Evolutionary conservation across 2,113 vertebrate genomes (phyloP).

Genomic region (Aepyceros melampus): DNA sequence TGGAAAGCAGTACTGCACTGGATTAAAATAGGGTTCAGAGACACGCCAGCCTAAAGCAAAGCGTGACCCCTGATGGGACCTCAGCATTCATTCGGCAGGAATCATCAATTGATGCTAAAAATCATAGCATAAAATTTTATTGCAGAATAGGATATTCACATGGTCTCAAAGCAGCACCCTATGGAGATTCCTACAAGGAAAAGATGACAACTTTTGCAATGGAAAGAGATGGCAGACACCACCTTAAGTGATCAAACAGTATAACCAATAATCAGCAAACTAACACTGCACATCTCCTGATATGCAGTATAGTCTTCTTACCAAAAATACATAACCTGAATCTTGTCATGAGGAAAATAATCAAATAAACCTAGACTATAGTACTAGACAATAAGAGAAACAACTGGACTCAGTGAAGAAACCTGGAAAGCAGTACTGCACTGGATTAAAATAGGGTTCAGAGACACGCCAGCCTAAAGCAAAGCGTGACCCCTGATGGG

Average conservation of each 20-base stretch:
- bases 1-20: accelerated
- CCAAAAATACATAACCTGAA: background rate
- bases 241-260: background rate
- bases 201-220: background rate
- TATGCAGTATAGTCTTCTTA: background rate
- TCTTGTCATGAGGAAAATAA: background rate
- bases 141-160: background rate
- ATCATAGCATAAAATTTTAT: no score
- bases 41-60: background rate
- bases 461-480: background rate
- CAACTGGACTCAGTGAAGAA: background rate
- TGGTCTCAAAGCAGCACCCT: background rate
- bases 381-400: background rate
- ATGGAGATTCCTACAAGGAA: background rate
- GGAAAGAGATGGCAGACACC: background rate
- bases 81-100: no score
- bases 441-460: background rate
- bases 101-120: no score
- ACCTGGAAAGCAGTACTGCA: accelerated
- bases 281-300: background rate
- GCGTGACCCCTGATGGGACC: background rate
- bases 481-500: background rate
- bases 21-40: background rate
- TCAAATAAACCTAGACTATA: background rate
- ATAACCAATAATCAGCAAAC: background rate